Percentiles rank a stretch among this genome's conserved stretches.
phyloP scores from a whole-genome alignment of 2,888 invertebrate genomes.

The Leptodirus hochenwartii region DNA sequence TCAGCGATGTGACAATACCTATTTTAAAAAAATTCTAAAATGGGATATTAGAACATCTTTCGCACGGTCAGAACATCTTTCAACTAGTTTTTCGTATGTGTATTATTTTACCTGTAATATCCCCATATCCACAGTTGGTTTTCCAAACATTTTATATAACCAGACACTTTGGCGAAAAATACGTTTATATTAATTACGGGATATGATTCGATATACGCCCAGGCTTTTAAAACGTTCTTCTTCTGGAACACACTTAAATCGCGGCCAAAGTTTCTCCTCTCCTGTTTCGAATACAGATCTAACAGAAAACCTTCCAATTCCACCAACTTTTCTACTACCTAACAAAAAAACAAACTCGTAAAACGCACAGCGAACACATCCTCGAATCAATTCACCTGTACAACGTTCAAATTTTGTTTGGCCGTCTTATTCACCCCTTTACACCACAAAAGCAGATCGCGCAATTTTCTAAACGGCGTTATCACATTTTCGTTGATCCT shows the following conservation, averaged over 20 bases:
- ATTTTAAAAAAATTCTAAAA: too few relatives aligned
- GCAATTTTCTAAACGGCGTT: slow-evolving; percentile 24
- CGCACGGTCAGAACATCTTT: too few relatives aligned
- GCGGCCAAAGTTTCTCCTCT: slow-evolving; percentile 21
- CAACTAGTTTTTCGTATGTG: too few relatives aligned
- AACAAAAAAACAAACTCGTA: slow-evolving; percentile 8
- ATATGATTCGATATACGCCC: slow-evolving; percentile 23
- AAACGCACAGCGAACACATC: slow-evolving; percentile 13
- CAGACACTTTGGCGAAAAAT: slow-evolving; percentile 23
- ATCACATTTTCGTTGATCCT: slow-evolving; percentile 25
- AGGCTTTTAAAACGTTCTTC: slow-evolving; percentile 23
- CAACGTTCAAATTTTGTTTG: slow-evolving; percentile 4
- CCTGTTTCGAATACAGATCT: slow-evolving; percentile 16
- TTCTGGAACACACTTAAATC: slow-evolving; percentile 24
- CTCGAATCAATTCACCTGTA: slow-evolving; percentile 9
- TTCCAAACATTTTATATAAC: slow-evolving; percentile 26
- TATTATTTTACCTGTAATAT: slow-evolving; percentile 23
- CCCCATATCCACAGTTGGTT: slow-evolving; percentile 27
- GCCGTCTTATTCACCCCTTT: slow-evolving; percentile 16
- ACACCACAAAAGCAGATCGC: slow-evolving; percentile 20
- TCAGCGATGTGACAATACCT: too few relatives aligned
- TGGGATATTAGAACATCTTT: too few relatives aligned
- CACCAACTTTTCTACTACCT: slow-evolving; percentile 22
- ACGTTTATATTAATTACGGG: slow-evolving; percentile 24
- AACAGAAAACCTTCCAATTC: slow-evolving; percentile 22